These are phyloP conservation scores for Oryzias dopingdopingensis DNA, from an alignment of 2,797 vertebrate species.

Conservation along the genomic window DNA sequence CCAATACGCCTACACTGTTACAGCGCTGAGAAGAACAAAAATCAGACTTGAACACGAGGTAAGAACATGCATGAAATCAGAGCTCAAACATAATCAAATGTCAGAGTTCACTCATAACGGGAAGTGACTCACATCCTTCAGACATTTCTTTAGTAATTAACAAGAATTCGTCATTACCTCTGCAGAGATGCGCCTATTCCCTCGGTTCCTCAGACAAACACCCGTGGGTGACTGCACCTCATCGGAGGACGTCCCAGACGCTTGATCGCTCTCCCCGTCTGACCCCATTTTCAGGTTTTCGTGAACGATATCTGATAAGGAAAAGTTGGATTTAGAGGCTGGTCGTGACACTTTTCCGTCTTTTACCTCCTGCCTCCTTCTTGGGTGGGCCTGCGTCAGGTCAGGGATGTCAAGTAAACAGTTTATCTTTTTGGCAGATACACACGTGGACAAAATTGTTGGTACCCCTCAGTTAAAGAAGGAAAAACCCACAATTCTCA, in stretches of 20 bases:
- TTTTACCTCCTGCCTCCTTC: too few relatives aligned
- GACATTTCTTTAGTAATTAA: neutral
- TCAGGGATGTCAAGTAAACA: slow-evolving; percentile 6
- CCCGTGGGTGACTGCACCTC: slow-evolving; percentile 95
- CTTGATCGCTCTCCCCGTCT: slow-evolving; percentile 95
- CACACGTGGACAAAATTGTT: too few relatives aligned
- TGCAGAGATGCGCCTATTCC: slow-evolving; percentile 92
- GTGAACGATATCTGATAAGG: slow-evolving; percentile 87
- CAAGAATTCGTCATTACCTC: slow-evolving; percentile 78
- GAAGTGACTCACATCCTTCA: slow-evolving; percentile 26
- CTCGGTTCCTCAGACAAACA: slow-evolving; percentile 91
- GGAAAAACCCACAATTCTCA: too few relatives aligned
- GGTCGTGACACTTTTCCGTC: too few relatives aligned
- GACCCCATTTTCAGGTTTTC: slow-evolving; percentile 98
- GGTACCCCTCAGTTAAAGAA: too few relatives aligned
- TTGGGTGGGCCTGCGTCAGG: neutral
- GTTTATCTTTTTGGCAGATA: slow-evolving; percentile 27
- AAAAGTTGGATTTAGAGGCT: neutral
- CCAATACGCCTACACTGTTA: slow-evolving; percentile 15
- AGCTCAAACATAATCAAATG: slow-evolving; percentile 5
- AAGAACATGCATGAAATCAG: neutral
- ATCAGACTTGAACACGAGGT: neutral
- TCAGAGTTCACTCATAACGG: slow-evolving; percentile 4
- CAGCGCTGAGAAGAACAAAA: too few relatives aligned
- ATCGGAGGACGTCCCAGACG: slow-evolving; percentile 94